Evolutionary conservation across 2,797 vertebrate genomes (phyloP).

Genomic region (Gallinago stenura): DNA sequence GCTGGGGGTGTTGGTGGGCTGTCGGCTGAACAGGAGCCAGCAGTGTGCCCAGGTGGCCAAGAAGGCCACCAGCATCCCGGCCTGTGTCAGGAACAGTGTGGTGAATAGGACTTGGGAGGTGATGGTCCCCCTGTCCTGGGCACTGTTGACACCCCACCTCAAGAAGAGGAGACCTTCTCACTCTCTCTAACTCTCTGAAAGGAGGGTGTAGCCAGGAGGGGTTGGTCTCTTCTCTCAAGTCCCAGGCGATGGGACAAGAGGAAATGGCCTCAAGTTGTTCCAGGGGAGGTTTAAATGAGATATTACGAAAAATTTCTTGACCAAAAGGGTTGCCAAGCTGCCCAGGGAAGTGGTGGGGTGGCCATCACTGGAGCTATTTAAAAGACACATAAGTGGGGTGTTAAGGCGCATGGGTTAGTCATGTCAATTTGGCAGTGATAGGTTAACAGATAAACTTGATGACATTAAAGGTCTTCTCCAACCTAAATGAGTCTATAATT

Average conservation of each 20-base stretch:
- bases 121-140: too few species aligned
- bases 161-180: too few species aligned
- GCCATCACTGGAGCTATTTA: not conserved
- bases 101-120: too few species aligned
- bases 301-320: not conserved
- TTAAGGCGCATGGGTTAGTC: not conserved
- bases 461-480: not conserved
- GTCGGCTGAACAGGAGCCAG: too few species aligned
- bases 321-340: not conserved
- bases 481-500: not conserved
- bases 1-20: too few species aligned
- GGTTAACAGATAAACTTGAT: not conserved
- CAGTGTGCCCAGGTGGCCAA: too few species aligned
- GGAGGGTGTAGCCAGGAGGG: too few species aligned
- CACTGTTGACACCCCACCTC: too few species aligned
- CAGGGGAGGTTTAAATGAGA: not conserved
- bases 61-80: too few species aligned
- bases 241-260: not conserved
- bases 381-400: not conserved
- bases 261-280: not conserved
- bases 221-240: not conserved
- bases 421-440: not conserved
- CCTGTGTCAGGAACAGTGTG: too few species aligned
- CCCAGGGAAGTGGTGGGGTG: not conserved
- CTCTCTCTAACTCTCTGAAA: too few species aligned